phyloP scores from a whole-genome alignment of 2,888 invertebrate species.

The Drosophila peninsularis region DNA sequence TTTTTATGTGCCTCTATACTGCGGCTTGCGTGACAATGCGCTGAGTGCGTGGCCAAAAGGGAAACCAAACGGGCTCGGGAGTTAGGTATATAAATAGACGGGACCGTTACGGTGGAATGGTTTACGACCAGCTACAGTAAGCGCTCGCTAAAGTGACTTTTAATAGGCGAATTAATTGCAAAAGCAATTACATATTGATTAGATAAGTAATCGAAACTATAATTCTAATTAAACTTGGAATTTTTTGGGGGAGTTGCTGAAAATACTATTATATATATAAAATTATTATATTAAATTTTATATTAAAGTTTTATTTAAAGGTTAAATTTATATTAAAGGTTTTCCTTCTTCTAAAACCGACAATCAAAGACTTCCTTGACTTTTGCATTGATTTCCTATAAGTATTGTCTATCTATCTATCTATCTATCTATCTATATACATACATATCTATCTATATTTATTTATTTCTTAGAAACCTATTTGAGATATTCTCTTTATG shows the following conservation, averaged over 20 bases:
- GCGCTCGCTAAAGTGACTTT: slow-evolving; percentile 2
- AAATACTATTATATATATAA: neutral
- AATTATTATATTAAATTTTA: too few relatives aligned
- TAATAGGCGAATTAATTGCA: neutral
- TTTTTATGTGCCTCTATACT: slow-evolving; percentile 26
- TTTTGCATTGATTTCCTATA: too few relatives aligned
- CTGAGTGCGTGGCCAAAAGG: slow-evolving; percentile 26
- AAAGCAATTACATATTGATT: slow-evolving; percentile 1
- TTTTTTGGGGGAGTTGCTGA: neutral
- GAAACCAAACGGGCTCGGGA: slow-evolving; percentile 9
- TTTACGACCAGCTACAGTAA: slow-evolving; percentile 42
- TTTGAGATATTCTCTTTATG: too few relatives aligned
- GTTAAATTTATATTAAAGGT: too few relatives aligned
- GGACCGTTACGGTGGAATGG: slow-evolving; percentile 8
- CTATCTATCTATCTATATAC: too few relatives aligned
- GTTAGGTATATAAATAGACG: slow-evolving; percentile 21
- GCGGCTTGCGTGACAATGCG: slow-evolving; percentile 74
- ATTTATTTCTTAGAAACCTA: too few relatives aligned
- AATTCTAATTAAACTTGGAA: neutral
- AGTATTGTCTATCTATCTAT: too few relatives aligned
- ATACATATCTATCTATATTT: neutral
- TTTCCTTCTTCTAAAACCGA: too few relatives aligned
- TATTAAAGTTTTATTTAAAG: too few relatives aligned
- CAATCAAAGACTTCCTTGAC: too few relatives aligned
- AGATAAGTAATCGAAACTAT: neutral